phyloP scores from a whole-genome alignment of 2,888 invertebrate genomes.

The Hofmannophila pseudospretella region DNA sequence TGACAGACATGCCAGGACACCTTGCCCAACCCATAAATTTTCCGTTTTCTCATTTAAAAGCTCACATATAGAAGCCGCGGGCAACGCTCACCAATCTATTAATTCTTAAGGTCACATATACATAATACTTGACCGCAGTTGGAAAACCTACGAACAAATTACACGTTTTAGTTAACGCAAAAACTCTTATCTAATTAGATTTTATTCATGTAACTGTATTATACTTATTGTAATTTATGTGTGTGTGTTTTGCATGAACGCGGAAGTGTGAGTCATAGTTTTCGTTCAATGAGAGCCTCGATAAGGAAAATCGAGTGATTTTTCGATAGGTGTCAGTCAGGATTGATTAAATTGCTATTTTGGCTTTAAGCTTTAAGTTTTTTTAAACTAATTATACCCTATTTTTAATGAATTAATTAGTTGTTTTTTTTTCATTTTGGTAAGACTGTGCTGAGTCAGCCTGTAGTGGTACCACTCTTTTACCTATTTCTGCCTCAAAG shows the following conservation, averaged over 20 bases:
- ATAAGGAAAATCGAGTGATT: not conserved
- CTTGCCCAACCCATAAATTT: conserved; percentile 8
- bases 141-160: conserved; percentile 12
- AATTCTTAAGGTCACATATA: conserved; percentile 11
- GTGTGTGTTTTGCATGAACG: not conserved
- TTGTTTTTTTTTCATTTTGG: too few species aligned
- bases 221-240: too few species aligned
- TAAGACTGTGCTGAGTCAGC: too few species aligned
- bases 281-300: conserved; percentile 2
- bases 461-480: too few species aligned
- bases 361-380: too few species aligned
- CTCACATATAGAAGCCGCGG: conserved; percentile 3
- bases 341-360: not conserved
- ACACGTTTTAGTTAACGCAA: conserved; percentile 16
- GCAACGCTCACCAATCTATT: conserved; percentile 7
- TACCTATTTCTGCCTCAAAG: too few species aligned
- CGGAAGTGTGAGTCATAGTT: conserved; percentile 4
- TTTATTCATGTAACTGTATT: conserved; percentile 31
- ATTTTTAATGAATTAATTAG: too few species aligned
- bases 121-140: conserved; percentile 7
- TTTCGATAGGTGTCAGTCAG: not conserved
- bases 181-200: conserved; percentile 33
- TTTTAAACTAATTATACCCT: too few species aligned
- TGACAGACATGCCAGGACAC: conserved; percentile 1
- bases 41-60: conserved; percentile 9